Evolutionary conservation across 2,113 vertebrate genomes (phyloP), one percentile per base, ranked within the genome.

Genomic region (Stictonetta naevosa): DNA sequence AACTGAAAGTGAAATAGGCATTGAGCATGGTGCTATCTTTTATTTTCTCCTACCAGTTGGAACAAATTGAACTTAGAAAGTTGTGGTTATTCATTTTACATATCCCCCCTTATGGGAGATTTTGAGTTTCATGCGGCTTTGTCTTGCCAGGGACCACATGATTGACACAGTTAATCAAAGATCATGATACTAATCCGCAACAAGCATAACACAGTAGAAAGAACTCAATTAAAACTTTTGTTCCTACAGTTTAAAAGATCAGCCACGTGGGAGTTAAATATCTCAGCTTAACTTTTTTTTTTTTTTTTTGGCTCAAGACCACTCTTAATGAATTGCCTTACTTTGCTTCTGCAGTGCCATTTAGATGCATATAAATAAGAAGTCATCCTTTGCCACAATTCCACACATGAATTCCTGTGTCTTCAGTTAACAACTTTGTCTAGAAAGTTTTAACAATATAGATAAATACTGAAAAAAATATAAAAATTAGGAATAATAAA

Each of bases 141-240:
- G 29, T 50, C 64, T 83, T 92, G 75, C 83, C 22, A 44, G 92
- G 63, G 91, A 93, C 78, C 33, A 44, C 26, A 2, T 56, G 92
- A 96, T 80, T 85, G 96, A 72, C 59, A 90, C 46, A 83, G 4
- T 94, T 96, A 96, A 95, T 95, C 86, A 85, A 96, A 95, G 92
- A 90, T 95, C 92, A 80, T 2, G 2, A 76, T 83, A 29, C 78
- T 95, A 90, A 94, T 90, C 87, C 55, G n/a, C 55, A 86, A 15
- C 63, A 92, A 88, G 64, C 46, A 55, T 86, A 95, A 68, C 56
- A 60, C 55, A 77, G 81, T 44, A 13, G 55, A 86, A 78, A 71
- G 89, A 92, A 96, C 75, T 94, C 50, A 69, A 88, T 92, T 96
- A 96, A 91, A 94, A 93, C 79, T 92, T 92, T 8, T 60, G 50